phyloP scores from a whole-genome alignment of 1,140 invertebrate genomes.

The Tetranychus cinnabarinus region DNA sequence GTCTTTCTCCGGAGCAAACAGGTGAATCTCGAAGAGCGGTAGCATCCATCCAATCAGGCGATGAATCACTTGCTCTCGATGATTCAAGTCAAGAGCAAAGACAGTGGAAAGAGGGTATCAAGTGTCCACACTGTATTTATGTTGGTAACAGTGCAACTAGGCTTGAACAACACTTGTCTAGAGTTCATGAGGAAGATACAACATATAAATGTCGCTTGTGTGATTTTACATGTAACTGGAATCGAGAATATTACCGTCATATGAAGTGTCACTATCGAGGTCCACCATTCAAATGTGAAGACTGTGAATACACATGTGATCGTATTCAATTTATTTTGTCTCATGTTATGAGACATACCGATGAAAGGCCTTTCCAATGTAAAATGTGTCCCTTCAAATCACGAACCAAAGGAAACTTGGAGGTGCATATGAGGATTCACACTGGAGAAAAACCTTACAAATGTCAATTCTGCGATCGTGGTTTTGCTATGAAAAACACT shows the following conservation, averaged over 20 bases:
- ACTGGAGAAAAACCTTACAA: constrained; percentile 20
- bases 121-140: constrained; percentile 29
- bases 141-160: constrained; percentile 23
- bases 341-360: constrained; percentile 29
- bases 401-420: constrained; percentile 25
- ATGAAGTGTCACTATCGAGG: constrained; percentile 36
- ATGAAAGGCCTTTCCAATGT: constrained; percentile 28
- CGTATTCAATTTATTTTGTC: constrained; percentile 29
- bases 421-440: constrained; percentile 25
- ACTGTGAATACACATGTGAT: constrained; percentile 29
- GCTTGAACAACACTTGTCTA: constrained; percentile 27
- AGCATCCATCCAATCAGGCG: background rate
- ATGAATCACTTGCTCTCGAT: background rate
- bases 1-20: background rate
- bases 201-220: constrained; percentile 37
- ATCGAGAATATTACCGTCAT: constrained; percentile 35
- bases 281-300: constrained; percentile 36
- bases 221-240: constrained; percentile 35
- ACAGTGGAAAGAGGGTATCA: constrained; percentile 18
- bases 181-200: constrained; percentile 29
- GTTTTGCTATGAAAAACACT: constrained; percentile 31
- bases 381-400: constrained; percentile 23
- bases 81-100: background rate
- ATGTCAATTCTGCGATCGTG: constrained; percentile 26
- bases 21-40: background rate